Conservation (phyloP, 1,140 invertebrate species). For the Drosophila mayri region DNA sequence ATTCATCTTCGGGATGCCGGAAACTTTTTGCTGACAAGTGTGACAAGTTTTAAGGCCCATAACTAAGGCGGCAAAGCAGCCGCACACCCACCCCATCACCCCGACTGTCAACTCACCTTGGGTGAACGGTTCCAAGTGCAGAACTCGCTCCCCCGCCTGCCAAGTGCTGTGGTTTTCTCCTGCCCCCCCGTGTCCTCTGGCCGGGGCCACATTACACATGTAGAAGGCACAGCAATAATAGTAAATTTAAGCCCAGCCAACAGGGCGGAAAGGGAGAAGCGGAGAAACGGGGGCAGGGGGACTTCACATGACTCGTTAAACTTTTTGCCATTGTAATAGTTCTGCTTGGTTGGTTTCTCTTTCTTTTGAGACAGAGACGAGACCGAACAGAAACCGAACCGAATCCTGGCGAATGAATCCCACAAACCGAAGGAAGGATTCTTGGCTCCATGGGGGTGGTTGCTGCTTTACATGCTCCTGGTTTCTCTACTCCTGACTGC, state of each 20-base stretch:
- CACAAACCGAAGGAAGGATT: conserved; percentile 21
- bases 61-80: conserved; percentile 46
- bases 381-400: conserved; percentile 25
- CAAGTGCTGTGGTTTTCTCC: conserved; percentile 61
- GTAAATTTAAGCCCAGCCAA: conserved; percentile 60
- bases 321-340: conserved; percentile 82
- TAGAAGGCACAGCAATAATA: conserved; percentile 62
- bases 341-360: conserved; percentile 73
- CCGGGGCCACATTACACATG: conserved; percentile 71
- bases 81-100: conserved; percentile 1
- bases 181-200: background rate
- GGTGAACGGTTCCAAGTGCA: conserved; percentile 35
- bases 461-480: conserved; percentile 59
- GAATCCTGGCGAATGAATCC: conserved; percentile 14
- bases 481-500: conserved; percentile 16
- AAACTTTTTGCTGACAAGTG: conserved; percentile 73
- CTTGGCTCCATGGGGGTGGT: conserved; percentile 22
- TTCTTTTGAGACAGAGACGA: conserved; percentile 51
- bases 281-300: background rate
- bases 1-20: conserved; percentile 13
- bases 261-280: conserved; percentile 5
- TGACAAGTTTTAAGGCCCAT: conserved; percentile 76
- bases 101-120: conserved; percentile 29
- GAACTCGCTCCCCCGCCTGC: conserved; percentile 9
- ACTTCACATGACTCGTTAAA: conserved; percentile 78